Evolutionary conservation across 37 sponge, comb jelly and placozoan genomes (phyloP).

Genomic region (Ephydatia muelleri): DNA sequence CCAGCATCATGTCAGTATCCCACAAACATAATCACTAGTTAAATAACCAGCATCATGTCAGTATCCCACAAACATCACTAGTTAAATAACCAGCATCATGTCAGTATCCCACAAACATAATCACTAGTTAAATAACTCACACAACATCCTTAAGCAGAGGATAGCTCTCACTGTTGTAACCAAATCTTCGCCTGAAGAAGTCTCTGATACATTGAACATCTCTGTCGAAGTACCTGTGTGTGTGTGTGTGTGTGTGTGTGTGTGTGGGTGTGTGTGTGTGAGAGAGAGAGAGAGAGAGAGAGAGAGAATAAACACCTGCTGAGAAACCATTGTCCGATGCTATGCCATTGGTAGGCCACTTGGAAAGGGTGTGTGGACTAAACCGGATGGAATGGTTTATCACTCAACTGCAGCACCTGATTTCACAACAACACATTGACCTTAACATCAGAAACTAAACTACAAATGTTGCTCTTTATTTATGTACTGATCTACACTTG

Average conservation of each 20-base stretch:
- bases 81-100: not conserved
- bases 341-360: too few relatives aligned
- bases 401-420: too few relatives aligned
- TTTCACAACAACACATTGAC: too few relatives aligned
- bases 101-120: not conserved
- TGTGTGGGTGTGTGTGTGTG: too few relatives aligned
- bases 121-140: constrained; percentile 37
- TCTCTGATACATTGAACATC: constrained; percentile 93
- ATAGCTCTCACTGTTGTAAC: constrained; percentile 64
- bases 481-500: too few relatives aligned
- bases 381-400: too few relatives aligned
- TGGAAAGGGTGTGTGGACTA: too few relatives aligned
- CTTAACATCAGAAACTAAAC: too few relatives aligned
- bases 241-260: too few relatives aligned
- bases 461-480: too few relatives aligned
- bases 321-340: too few relatives aligned
- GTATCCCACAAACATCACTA: too few relatives aligned
- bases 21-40: not conserved
- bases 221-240: constrained; percentile 90
- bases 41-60: not conserved
- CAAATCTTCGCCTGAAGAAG: constrained; percentile 84
- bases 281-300: constrained; percentile 24
- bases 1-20: not conserved
- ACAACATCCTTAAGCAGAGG: constrained; percentile 59
- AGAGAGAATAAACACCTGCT: constrained; percentile 1